phyloP scores from a whole-genome alignment of 2,888 invertebrate genomes.

The Metallyticus violacea region DNA sequence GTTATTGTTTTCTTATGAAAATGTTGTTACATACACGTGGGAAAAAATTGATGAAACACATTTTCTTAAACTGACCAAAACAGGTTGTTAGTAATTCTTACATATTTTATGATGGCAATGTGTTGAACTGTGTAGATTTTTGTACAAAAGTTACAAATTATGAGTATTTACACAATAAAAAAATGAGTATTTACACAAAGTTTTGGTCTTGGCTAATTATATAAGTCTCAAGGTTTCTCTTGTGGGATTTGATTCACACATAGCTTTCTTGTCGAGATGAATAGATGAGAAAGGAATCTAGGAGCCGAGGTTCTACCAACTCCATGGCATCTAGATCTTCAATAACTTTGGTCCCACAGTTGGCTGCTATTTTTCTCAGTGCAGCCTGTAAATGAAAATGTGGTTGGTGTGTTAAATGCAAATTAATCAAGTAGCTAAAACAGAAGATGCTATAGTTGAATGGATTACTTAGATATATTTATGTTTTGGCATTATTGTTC shows the following conservation, averaged over 20 bases:
- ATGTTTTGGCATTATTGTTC: too few species aligned
- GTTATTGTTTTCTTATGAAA: too few species aligned
- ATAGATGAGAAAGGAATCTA: constrained; percentile 76
- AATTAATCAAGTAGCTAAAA: too few species aligned
- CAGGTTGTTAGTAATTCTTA: neutral
- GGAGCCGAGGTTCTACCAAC: constrained; percentile 68
- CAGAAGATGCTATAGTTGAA: too few species aligned
- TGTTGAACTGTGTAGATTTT: neutral
- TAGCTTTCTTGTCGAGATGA: constrained; percentile 78
- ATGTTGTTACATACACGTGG: too few species aligned
- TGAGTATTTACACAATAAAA: neutral
- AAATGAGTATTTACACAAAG: neutral
- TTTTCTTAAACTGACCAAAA: too few species aligned
- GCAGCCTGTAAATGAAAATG: constrained; percentile 63
- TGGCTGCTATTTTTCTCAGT: constrained; percentile 59
- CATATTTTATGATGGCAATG: neutral
- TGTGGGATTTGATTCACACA: constrained; percentile 51
- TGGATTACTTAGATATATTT: too few species aligned
- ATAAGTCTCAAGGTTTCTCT: neutral
- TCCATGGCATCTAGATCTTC: constrained; percentile 64
- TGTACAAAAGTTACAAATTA: neutral
- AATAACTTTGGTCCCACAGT: constrained; percentile 54
- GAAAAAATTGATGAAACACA: too few species aligned
- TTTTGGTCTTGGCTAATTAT: neutral
- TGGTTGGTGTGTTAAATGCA: too few species aligned